Conservation (phyloP, 2,113 vertebrate genomes). For the Petroica traversi region DNA sequence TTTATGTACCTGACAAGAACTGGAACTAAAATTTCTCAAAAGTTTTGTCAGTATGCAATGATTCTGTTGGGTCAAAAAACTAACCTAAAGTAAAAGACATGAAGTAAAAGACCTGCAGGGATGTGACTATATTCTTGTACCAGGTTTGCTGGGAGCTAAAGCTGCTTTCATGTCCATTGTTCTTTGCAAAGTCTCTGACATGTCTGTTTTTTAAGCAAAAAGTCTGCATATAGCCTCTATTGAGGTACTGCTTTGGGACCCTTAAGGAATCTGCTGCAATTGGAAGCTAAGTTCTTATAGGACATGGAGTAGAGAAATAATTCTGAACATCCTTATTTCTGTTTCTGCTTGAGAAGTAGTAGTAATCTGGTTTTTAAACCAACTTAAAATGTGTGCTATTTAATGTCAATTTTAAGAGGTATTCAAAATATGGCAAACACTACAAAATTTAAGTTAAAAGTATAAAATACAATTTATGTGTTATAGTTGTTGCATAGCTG, state of each 20-base stretch:
- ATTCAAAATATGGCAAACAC: not conserved
- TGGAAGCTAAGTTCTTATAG: not conserved
- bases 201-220: not conserved
- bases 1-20: not conserved
- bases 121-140: not conserved
- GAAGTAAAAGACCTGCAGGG: not conserved
- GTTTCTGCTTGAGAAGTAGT: not conserved
- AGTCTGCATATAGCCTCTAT: not conserved
- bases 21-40: not conserved
- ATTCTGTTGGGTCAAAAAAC: not conserved
- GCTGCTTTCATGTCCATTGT: not conserved
- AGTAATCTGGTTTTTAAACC: not conserved
- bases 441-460: not conserved
- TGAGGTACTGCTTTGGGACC: not conserved
- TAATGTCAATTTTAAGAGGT: not conserved
- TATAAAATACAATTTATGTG: not conserved
- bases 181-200: not conserved
- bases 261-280: not conserved
- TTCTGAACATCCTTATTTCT: not conserved
- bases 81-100: not conserved
- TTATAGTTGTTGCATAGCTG: not conserved
- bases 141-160: not conserved
- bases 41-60: not conserved
- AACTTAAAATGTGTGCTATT: not conserved
- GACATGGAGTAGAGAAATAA: not conserved